These are phyloP conservation scores for Epinephelus coioides DNA, from an alignment of 2,797 vertebrate species.

Conservation along the genomic window DNA sequence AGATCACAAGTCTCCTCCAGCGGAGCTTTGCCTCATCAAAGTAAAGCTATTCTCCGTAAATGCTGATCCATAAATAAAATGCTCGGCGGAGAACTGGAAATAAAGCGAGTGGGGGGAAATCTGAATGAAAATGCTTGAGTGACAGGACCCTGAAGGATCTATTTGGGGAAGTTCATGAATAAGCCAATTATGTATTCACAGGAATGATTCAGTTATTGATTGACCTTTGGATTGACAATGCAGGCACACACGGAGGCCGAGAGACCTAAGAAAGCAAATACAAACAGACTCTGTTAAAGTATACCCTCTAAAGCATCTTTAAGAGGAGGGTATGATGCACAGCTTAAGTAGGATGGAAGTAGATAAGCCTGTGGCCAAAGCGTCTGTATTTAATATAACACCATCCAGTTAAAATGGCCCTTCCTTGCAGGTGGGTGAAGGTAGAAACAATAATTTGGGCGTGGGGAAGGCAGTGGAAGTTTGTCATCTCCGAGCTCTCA, in stretches of 20 bases:
- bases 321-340: conserved; percentile 24
- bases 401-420: conserved; percentile 17
- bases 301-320: not conserved
- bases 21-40: conserved; percentile 72
- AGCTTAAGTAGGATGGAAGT: not conserved
- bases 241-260: conserved; percentile 9
- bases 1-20: conserved; percentile 67
- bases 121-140: conserved; percentile 67
- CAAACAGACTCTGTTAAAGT: conserved; percentile 4
- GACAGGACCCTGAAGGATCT: conserved; percentile 57
- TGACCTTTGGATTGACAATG: conserved; percentile 62
- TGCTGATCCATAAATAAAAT: conserved; percentile 75
- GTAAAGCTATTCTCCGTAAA: conserved; percentile 70
- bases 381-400: conserved; percentile 32
- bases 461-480: conserved; percentile 18
- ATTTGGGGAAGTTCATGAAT: conserved; percentile 70
- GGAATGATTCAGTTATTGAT: conserved; percentile 60
- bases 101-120: conserved; percentile 28
- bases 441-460: conserved; percentile 39
- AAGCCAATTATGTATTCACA: conserved; percentile 67
- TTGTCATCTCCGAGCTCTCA: conserved; percentile 42
- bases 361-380: conserved; percentile 27
- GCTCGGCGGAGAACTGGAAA: conserved; percentile 52
- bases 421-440: conserved; percentile 31
- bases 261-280: conserved; percentile 22